Base-by-base conservation (phyloP, 2,888 invertebrate genomes). In the Cheilosia pagana region DNA sequence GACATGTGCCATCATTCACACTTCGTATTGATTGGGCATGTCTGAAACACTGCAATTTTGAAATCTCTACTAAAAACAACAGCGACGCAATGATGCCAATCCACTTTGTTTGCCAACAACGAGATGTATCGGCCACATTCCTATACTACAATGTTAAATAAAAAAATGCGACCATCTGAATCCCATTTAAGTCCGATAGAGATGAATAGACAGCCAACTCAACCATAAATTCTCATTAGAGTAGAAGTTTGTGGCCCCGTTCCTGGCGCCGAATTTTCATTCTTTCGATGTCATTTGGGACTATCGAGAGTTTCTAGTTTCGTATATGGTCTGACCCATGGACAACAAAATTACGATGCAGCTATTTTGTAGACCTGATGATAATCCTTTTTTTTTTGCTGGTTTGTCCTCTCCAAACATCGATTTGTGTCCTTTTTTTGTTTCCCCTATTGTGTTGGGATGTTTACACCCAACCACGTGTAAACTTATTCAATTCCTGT, bases 121-220 rank as follows among this genome's bases (percentile, higher is more conserved):
- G 19, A 19, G 10, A 16, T 43, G 7, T 43, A 43, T 16, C 16
- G 43, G n/a, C 4, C n/a, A 14, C 43, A 8, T 43, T 6, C 2
- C n/a, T 12, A 12, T 12, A 10, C n/a, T 48, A 21, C 21, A 48
- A 21, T 48, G 19, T 19, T 19, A 1, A 48, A 8, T 12, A 48
- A 48, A 45, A 45, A 48, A 48, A 48, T 21, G 21, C 21, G 21
- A n/a, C 43, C 7, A 12, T 48, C 48, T 48, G 19, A 48, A 48
- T 48, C 12, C 21, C 48, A 48, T 48, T 48, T 48, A 21, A 21
- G 21, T 21, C 48, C 21, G 48, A 48, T 48, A 21, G 19, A 48
- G 48, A 48, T 60, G 60, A 60, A 25, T 60, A 16, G 60, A 43
- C 43, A 43, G 25, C 60, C 10, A 28, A 60, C 25, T 43, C 43